Evolutionary conservation across 2,797 vertebrate genomes (phyloP).

Genomic region (Artibeus jamaicensis): DNA sequence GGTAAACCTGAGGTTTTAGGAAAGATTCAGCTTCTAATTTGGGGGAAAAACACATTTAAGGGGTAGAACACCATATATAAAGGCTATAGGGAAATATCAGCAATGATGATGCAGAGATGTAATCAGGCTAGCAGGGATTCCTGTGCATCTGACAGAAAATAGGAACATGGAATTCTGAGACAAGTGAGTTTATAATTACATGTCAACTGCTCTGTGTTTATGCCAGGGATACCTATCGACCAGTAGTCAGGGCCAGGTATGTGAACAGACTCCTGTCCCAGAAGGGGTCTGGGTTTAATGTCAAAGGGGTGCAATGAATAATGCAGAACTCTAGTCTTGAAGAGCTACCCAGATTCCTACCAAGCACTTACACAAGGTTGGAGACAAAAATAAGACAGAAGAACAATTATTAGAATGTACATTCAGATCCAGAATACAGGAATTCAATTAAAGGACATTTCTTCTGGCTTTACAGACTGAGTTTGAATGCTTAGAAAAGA

Average conservation of each 20-base stretch:
- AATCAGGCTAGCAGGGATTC: background rate
- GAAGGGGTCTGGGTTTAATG: background rate
- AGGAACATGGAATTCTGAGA: background rate
- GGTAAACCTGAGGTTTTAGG: background rate
- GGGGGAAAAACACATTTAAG: background rate
- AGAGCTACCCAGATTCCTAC: background rate
- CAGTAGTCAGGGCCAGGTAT: background rate
- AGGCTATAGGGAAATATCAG: background rate
- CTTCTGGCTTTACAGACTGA: background rate
- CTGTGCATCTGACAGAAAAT: background rate
- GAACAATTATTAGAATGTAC: background rate
- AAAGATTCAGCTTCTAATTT: background rate
- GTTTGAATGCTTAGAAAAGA: background rate
- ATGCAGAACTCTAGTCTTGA: background rate
- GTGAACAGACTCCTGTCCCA: background rate
- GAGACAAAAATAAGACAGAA: background rate
- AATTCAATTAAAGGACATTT: background rate
- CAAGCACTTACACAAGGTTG: background rate
- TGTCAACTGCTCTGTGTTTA: background rate
- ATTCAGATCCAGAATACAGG: background rate
- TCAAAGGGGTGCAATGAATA: background rate
- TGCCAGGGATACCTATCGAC: background rate
- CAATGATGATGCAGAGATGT: background rate
- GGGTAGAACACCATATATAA: background rate
- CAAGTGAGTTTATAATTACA: background rate